These are phyloP conservation scores for Gnatocerus cornutus DNA, from an alignment of 2,888 invertebrate species.

Conservation along the genomic window DNA sequence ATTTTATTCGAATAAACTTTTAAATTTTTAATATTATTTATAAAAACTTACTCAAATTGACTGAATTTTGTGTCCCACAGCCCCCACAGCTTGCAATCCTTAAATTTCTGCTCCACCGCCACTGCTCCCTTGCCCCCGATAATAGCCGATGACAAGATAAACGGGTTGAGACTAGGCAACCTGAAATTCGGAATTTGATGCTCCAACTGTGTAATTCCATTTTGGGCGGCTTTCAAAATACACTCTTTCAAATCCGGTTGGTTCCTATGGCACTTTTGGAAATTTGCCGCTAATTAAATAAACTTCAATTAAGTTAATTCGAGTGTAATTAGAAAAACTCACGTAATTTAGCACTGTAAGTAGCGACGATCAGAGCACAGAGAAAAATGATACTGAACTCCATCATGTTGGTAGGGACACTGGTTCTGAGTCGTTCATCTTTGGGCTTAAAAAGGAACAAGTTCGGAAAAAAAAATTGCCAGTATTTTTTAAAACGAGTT, in stretches of 20 bases:
- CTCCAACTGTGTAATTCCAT: conserved; percentile 4
- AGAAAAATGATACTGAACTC: no score
- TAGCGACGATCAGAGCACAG: not conserved
- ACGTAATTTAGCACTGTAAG: not conserved
- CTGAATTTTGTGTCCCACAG: not conserved
- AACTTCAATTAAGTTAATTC: not conserved
- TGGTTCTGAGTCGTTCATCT: no score
- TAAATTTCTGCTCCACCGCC: not conserved
- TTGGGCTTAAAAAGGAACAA: no score
- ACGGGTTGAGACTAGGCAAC: conserved; percentile 15
- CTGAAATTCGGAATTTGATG: not conserved
- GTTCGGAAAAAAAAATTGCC: no score
- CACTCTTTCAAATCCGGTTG: conserved; percentile 26
- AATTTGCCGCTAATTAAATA: conserved; percentile 13
- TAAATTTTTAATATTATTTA: no score
- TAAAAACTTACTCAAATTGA: conserved; percentile 5
- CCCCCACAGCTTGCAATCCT: not conserved
- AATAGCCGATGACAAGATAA: not conserved
- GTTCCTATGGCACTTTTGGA: conserved; percentile 17
- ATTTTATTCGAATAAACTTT: no score
- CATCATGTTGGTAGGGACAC: no score
- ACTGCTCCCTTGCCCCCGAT: not conserved
- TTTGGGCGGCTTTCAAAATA: conserved; percentile 9
- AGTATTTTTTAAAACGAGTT: no score
- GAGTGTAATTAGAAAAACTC: no score